phyloP scores from a whole-genome alignment of 2,113 vertebrate genomes.

The Mustela nigripes region DNA sequence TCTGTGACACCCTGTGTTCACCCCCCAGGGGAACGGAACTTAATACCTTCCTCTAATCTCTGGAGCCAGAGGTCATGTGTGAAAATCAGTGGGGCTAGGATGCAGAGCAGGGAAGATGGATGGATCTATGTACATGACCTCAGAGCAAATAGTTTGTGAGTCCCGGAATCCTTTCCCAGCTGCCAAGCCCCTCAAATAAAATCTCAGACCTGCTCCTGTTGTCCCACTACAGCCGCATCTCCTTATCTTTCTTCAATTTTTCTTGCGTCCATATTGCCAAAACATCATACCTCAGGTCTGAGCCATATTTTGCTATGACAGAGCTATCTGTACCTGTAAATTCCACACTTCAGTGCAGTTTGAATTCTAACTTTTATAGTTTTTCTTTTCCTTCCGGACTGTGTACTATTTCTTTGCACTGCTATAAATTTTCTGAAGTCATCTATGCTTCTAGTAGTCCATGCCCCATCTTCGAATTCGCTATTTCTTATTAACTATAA shows the following conservation, averaged over 20 bases:
- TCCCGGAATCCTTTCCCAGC: neutral
- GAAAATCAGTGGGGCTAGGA: neutral
- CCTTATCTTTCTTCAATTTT: neutral
- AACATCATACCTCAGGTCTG: neutral
- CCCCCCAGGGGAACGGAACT: fast-evolving
- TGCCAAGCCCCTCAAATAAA: neutral
- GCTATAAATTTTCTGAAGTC: neutral
- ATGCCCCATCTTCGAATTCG: neutral
- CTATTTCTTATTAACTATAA: neutral
- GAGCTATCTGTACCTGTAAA: neutral
- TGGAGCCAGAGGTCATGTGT: neutral
- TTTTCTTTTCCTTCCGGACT: neutral
- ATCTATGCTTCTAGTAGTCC: neutral
- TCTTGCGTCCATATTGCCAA: neutral
- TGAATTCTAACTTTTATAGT: neutral
- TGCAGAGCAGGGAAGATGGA: neutral
- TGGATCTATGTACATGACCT: neutral
- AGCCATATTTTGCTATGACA: neutral
- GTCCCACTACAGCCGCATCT: neutral
- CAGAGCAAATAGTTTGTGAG: neutral
- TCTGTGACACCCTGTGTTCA: neutral
- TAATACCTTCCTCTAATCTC: neutral
- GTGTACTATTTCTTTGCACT: neutral
- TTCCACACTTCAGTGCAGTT: neutral
- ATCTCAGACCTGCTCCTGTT: neutral